A percentile compares a stretch with the other conserved stretches of the same genome.
These are phyloP conservation scores for Teleopsis dalmanni DNA, from an alignment of 1,140 invertebrate genomes.

Conservation along the genomic window DNA sequence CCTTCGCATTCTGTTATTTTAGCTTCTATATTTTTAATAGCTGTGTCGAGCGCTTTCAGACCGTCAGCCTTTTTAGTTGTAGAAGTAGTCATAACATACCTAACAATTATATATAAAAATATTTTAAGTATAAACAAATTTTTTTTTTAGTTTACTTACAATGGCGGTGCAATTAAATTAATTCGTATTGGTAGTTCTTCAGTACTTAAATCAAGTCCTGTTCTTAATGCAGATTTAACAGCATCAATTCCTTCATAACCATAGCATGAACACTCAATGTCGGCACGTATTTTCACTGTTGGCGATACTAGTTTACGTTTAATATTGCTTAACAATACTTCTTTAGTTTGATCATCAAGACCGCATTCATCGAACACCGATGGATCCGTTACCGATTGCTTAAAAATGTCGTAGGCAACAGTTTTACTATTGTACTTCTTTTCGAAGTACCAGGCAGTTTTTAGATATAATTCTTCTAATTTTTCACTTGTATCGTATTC, in stretches of 20 bases:
- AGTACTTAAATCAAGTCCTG: slow-evolving; percentile 87
- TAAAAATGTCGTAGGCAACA: slow-evolving; percentile 96
- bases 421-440: slow-evolving; percentile 93
- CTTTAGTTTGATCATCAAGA: slow-evolving; percentile 86
- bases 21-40: slow-evolving; percentile 79
- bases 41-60: slow-evolving; percentile 77
- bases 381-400: slow-evolving; percentile 91
- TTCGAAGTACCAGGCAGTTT: slow-evolving; percentile 99
- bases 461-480: slow-evolving; percentile 90
- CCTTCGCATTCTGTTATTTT: slow-evolving; percentile 80
- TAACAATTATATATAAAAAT: slow-evolving; percentile 11
- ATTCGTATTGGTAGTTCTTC: slow-evolving; percentile 96
- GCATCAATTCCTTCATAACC: slow-evolving; percentile 99
- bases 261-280: slow-evolving; percentile 98
- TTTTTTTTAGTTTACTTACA: slow-evolving; percentile 64
- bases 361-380: slow-evolving; percentile 93
- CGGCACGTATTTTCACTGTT: slow-evolving; percentile 94
- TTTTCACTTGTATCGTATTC: slow-evolving; percentile 86
- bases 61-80: slow-evolving; percentile 94
- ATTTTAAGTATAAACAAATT: not conserved
- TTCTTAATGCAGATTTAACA: slow-evolving; percentile 86
- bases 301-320: slow-evolving; percentile 94
- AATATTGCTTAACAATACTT: slow-evolving; percentile 90
- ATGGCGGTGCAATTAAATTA: slow-evolving; percentile 95
- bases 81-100: slow-evolving; percentile 88